Evolutionary conservation across 2,888 invertebrate genomes (phyloP), one percentile per base, ranked within the genome.

Genomic region (Drosophila putrida): DNA sequence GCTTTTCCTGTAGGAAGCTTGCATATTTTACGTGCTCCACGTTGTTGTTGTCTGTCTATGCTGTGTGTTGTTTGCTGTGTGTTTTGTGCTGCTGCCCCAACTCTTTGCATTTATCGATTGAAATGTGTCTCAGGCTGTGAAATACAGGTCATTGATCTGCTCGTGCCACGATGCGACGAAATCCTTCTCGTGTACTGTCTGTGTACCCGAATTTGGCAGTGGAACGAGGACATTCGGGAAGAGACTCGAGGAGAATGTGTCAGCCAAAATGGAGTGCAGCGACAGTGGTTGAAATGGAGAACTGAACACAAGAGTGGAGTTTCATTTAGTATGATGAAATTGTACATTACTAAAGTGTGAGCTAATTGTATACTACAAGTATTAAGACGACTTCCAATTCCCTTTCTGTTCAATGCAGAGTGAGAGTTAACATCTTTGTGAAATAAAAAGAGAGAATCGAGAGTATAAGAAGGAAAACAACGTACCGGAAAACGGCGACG

Each of bases 131-230:
- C 92, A 91, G 88, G 88, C 82, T 89, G 81, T 88, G 90, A 91
- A 92, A 92, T 91, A 88, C 91, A 90, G 91, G 91, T 92, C 91
- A 92, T 91, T 92, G 91, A 91, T 91, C 91, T 88, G 85, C 77
- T 89, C 80, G 82, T 82, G 78, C 74, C 70, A 64, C 69, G 53
- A 69, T 58, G 55, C 78, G 61, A 71, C 75, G 60, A 74, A 46
- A 44, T 20, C 33, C 51, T 57, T 41, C 38, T 28, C 36, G 44
- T 35, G 27, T n/a, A n/a, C 25, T 27, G 33, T 44, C 44, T 36
- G 15, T 51, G 51, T 38, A 39, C 55, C 44, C 55, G 13, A 15
- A 20, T 35, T 49, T 49, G n/a, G 35, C 11, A 31, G 25, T 49
- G 49, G 49, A 33, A 6, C 49, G 49, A 33, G 33, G 15, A 36